phyloP scores from a whole-genome alignment of 2,797 vertebrate species.

The Micropoecilia bifurca region DNA sequence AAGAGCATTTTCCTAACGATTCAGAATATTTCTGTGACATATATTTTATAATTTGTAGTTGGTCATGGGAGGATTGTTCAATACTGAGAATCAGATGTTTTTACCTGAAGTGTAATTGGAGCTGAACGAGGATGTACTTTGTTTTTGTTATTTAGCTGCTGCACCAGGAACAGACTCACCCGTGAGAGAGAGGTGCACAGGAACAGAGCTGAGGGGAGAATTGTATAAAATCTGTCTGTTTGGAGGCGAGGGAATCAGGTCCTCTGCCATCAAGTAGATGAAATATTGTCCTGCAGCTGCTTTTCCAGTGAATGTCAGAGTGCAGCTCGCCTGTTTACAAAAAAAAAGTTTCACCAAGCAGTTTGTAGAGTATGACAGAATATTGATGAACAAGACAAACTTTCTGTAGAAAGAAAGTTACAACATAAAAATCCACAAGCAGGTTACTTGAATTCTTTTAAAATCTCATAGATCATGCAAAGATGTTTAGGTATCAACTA shows the following conservation, averaged over 20 bases:
- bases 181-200: constrained; percentile 74
- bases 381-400: background rate
- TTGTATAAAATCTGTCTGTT: rapidly evolving
- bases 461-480: background rate
- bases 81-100: background rate
- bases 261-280: constrained; percentile 77
- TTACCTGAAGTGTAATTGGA: background rate
- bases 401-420: background rate
- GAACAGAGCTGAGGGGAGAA: constrained; percentile 69
- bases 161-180: constrained; percentile 56
- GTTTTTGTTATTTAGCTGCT: background rate
- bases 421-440: background rate
- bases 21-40: background rate
- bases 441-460: background rate
- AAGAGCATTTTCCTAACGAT: background rate
- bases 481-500: background rate
- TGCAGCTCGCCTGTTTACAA: constrained; percentile 65
- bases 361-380: background rate
- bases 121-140: background rate
- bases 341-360: background rate
- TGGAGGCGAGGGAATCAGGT: constrained; percentile 52
- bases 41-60: background rate
- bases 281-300: constrained; percentile 67
- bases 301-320: constrained; percentile 64
- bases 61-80: background rate